These are phyloP conservation scores for Muschampia plurimacula DNA, from an alignment of 2,888 invertebrate species.

Conservation along the genomic window DNA sequence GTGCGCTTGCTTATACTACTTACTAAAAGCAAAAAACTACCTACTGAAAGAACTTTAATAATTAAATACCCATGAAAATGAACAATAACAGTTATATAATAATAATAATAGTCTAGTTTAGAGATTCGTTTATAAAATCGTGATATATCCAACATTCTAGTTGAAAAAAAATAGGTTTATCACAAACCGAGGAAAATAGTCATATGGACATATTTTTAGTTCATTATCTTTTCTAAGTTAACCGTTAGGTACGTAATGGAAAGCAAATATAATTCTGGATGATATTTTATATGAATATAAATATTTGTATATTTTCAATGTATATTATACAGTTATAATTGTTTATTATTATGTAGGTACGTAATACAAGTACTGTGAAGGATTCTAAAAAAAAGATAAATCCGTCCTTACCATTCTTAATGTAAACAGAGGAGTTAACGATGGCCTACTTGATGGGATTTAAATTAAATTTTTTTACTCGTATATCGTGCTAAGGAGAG, in stretches of 20 bases:
- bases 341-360: no score
- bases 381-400: conserved; percentile 9
- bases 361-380: not conserved
- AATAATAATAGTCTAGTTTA: no score
- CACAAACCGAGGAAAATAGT: not conserved
- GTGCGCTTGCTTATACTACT: no score
- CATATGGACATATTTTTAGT: not conserved
- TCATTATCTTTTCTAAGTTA: not conserved
- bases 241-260: not conserved
- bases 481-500: conserved; percentile 34
- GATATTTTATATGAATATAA: no score
- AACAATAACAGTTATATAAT: no score
- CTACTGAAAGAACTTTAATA: no score
- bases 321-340: not conserved
- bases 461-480: conserved; percentile 45
- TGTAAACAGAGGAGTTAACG: conserved; percentile 45
- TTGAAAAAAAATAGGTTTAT: no score
- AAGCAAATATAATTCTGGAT: not conserved
- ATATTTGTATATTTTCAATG: no score
- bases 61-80: no score
- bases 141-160: no score
- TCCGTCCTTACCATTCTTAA: conserved; percentile 40
- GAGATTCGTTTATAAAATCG: no score
- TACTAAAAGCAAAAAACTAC: no score
- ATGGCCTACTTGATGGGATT: conserved; percentile 45